Conservation (phyloP, 2,797 vertebrate genomes). For the Manis crassicaudata region DNA sequence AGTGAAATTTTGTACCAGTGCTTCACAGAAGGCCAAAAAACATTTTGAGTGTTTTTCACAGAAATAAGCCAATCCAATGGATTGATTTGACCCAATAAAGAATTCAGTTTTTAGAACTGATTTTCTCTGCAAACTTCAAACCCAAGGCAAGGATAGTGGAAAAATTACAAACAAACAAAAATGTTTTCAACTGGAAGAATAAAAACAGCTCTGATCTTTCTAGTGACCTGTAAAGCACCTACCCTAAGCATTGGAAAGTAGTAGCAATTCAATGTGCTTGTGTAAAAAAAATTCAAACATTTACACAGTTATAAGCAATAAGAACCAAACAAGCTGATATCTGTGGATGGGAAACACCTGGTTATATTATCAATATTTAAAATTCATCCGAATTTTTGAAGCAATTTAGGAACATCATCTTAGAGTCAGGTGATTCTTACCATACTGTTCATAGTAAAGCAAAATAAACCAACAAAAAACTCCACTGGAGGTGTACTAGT, state of each 20-base stretch:
- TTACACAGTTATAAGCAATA: neutral
- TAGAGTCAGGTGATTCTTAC: neutral
- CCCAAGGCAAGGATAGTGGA: neutral
- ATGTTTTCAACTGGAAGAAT: neutral
- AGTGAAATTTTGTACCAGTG: neutral
- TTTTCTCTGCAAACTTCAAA: neutral
- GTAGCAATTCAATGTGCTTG: neutral
- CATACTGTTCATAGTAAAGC: neutral
- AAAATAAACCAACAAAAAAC: neutral
- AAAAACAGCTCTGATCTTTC: neutral
- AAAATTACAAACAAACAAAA: neutral
- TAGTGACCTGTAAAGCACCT: neutral
- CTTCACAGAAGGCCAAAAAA: neutral
- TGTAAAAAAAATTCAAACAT: neutral
- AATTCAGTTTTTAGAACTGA: neutral
- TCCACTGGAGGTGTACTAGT: neutral
- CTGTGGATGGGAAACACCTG: neutral
- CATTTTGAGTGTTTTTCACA: slow-evolving; percentile 1
- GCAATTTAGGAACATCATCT: neutral
- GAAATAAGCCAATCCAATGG: neutral
- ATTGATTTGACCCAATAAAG: neutral
- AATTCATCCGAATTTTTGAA: neutral
- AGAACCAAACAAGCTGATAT: neutral
- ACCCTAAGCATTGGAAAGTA: neutral
- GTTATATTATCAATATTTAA: slow-evolving; percentile 16